Evolutionary conservation across 2,797 vertebrate genomes (phyloP).

Genomic region (Phoeniculus purpureus): DNA sequence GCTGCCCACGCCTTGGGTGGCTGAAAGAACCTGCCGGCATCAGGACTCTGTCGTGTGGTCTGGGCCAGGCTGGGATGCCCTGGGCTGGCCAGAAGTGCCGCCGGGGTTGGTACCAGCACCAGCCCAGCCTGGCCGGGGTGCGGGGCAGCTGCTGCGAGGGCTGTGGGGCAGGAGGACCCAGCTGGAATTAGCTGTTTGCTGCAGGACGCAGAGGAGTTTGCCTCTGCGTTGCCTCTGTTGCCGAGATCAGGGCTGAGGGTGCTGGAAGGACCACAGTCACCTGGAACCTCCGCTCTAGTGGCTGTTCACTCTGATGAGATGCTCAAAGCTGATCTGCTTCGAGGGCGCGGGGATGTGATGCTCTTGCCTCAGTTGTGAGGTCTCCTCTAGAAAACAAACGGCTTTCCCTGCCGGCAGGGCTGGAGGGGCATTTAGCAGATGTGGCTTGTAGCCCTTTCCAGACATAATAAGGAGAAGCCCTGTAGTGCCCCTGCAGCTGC

Average conservation of each 20-base stretch:
- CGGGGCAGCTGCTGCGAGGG: rapidly evolving
- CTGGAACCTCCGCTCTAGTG: background rate
- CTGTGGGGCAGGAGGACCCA: rapidly evolving
- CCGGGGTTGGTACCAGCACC: background rate
- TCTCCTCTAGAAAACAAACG: background rate
- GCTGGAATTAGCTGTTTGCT: background rate
- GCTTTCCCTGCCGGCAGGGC: background rate
- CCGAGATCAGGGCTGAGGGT: background rate
- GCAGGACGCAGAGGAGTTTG: background rate
- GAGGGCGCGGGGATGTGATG: background rate
- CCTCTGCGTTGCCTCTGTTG: background rate
- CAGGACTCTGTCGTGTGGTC: background rate
- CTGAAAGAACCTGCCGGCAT: rapidly evolving
- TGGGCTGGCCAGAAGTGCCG: rapidly evolving
- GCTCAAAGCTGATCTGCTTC: background rate
- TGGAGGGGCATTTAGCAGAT: background rate
- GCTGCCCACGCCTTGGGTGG: background rate
- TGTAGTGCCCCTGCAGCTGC: background rate
- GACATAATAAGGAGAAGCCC: background rate
- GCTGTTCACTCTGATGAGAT: background rate
- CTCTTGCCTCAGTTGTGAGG: background rate
- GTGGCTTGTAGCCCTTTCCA: background rate
- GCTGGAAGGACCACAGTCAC: background rate
- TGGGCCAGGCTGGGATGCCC: rapidly evolving
- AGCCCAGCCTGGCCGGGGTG: background rate